phyloP scores from a whole-genome alignment of 2,113 vertebrate genomes.

The Bombycilla garrulus region DNA sequence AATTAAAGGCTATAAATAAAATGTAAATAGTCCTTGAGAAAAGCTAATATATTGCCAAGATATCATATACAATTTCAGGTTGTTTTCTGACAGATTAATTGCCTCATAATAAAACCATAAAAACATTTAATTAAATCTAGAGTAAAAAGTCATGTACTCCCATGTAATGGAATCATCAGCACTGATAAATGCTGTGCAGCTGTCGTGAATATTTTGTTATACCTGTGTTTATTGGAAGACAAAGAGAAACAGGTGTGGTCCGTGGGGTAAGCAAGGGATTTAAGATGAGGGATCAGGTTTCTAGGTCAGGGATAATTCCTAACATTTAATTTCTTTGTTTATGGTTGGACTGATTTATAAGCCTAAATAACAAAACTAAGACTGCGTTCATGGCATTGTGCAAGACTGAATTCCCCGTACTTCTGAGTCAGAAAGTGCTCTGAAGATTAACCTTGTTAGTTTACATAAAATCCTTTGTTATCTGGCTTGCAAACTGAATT shows the following conservation, averaged over 20 bases:
- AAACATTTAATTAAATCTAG: conserved; percentile 33
- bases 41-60: not conserved
- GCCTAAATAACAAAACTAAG: not conserved
- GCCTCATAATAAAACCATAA: conserved; percentile 5
- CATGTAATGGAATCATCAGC: not conserved
- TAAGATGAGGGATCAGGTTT: not conserved
- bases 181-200: not conserved
- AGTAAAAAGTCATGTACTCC: not conserved
- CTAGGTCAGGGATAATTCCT: not conserved
- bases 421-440: not conserved
- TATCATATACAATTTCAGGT: not conserved
- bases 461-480: not conserved
- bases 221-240: not conserved
- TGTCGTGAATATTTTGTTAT: not conserved
- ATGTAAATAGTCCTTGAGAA: not conserved
- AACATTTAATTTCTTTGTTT: conserved; percentile 12
- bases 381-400: not conserved
- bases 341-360: not conserved
- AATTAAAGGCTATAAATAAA: conserved; percentile 24
- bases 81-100: conserved; percentile 23
- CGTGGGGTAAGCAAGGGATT: not conserved
- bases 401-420: not conserved
- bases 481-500: not conserved
- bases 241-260: conserved; percentile 5
- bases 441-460: not conserved